These are phyloP conservation scores for Branchellion lobata DNA, from an alignment of 2,888 invertebrate genomes.

Conservation along the genomic window DNA sequence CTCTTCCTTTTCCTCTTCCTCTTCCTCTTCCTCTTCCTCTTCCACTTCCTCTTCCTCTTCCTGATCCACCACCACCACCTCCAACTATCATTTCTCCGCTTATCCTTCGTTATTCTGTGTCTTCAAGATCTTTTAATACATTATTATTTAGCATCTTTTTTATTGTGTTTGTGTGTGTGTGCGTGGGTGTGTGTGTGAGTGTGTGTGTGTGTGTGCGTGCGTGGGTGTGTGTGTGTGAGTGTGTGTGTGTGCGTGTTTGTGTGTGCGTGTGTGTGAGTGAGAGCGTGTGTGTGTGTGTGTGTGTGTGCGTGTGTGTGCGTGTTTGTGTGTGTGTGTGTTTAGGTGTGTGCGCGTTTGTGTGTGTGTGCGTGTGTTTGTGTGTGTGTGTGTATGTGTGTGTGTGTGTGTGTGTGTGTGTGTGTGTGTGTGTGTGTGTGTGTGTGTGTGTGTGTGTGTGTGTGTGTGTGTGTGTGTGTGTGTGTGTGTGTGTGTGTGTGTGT, in stretches of 20 bases:
- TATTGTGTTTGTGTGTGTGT: too few species aligned
- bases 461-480: too few species aligned
- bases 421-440: too few species aligned
- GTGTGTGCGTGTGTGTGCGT: conserved; percentile 22
- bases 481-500: too few species aligned
- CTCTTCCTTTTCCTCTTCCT: too few species aligned
- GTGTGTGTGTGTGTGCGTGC: too few species aligned
- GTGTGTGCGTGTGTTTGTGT: not conserved
- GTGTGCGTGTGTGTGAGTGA: too few species aligned
- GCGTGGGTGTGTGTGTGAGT: too few species aligned
- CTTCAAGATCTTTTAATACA: not conserved
- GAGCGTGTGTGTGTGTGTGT: conserved; percentile 3
- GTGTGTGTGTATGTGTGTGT: not conserved
- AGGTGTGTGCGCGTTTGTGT: not conserved
- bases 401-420: not conserved
- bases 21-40: too few species aligned
- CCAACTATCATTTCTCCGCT: not conserved
- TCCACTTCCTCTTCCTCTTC: conserved; percentile 5
- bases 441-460: too few species aligned
- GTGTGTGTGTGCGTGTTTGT: too few species aligned
- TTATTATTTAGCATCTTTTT: not conserved
- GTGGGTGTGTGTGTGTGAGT: too few species aligned
- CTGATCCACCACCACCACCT: not conserved
- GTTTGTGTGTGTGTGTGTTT: conserved; percentile 4
- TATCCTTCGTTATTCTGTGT: not conserved